Evolutionary conservation across 1,140 invertebrate genomes (phyloP), one percentile per base, ranked within the genome.

Genomic region (Formica selysi): DNA sequence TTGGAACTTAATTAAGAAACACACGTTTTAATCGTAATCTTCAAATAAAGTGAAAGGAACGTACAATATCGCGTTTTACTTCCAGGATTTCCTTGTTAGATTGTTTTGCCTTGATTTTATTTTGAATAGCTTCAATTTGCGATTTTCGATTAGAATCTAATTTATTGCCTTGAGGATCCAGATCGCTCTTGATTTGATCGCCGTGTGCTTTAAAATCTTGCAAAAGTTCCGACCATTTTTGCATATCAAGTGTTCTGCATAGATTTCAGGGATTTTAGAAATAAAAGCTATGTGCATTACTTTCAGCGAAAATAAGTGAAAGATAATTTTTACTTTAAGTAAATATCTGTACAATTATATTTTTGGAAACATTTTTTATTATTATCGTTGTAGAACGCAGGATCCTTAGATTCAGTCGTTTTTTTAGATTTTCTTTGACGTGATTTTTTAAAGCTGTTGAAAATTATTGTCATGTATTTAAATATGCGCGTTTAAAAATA

Each of bases 31-130:
- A 71, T 19, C 4, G 4, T 19, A 80, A 57, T 6, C 19, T 36
- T 38, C 3, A n/a, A 22, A 41, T 36, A 32, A 22, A 51, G 13
- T 16, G 6, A n/a, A 10, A 54, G n/a, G 16, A 73, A 65, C 85
- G 16, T 86, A 87, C 86, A 16, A 87, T 85, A 16, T 76, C 65
- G 3, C 84, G 67, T 80, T 78, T 85, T 64, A 67, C 36, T 76
- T 86, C 44, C 64, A 73, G 19, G 48, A 62, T 59, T n/a, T 87
- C 76, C 70, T 88, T 54, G 4, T 70, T 81, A 11, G 61, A 22
- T n/a, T 44, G 32, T 7, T 48, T 85, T 7, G 6, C 38, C 10
- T 76, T 44, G 13, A 3, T 32, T 36, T 64, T 26, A 65, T 89
- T 62, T n/a, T 3, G 19, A 41, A 32, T 13, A 16, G 8, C 0